Evolutionary conservation across 30 jellyfish, hydroid and myxozoan genomes (phyloP), one percentile per base, ranked within the genome.

Genomic region (Rhopilema esculentum): DNA sequence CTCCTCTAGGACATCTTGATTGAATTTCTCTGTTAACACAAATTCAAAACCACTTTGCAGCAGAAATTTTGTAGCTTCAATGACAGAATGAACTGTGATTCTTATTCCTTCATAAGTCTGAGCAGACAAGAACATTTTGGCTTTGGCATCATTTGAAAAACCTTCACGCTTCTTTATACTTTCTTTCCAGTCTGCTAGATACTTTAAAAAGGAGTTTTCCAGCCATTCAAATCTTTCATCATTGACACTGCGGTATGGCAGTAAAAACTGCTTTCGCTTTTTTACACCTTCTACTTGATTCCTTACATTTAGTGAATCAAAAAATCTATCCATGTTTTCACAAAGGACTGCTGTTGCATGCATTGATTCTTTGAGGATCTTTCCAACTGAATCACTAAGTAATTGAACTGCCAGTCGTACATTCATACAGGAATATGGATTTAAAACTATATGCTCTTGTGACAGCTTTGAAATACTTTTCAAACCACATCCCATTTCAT

Each of bases 161-260:
- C 17, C 94, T 30, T 24, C 22, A 23, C 74, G 8, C 75, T 20
- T 53, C 71, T n/a, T 63, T 73, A 23, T 53, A 27, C 71, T 75
- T 86, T 90, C 94, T 73, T 29, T 74, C 75, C 20, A 62, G 28
- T 17, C 40, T 12, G 27, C 82, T 18, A 83, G 29, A 71, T 69
- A 83, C 67, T 69, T 30, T 0, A 77, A 49, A 29, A 87, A 87
- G 15, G 23, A 33, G 71, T 87, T 27, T 27, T 77, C 48, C 19
- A 87, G 87, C 96, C 87, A 87, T 30, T 68, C 69, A 49, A 77
- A 87, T 48, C 96, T 50, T 24, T 32, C 86, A 66, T 87, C 96
- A 18, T 77, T 64, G 16, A 48, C 92, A 66, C 30, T 69, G 21
- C 84, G 72, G 87, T 63, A 87, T 22, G 96, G 96, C 49, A 27